These are phyloP conservation scores for Digitonthophagus gazella DNA, from an alignment of 2,888 invertebrate species.

Conservation along the genomic window DNA sequence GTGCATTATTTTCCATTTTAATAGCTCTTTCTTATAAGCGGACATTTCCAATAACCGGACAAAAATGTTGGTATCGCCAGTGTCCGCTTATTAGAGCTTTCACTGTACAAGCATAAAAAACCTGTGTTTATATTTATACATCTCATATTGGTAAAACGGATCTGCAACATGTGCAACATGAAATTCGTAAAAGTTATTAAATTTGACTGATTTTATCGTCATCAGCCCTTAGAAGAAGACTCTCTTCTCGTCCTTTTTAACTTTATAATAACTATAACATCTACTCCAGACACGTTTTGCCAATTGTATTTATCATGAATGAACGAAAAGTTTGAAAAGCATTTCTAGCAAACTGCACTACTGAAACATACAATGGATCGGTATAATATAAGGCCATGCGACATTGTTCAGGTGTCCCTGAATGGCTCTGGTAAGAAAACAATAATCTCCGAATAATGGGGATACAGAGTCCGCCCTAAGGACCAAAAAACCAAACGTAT, in stretches of 20 bases:
- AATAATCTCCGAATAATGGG: conserved; percentile 25
- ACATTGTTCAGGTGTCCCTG: conserved; percentile 27
- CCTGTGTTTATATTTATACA: too few relatives aligned
- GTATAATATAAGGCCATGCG: conserved; percentile 7
- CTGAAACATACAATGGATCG: background rate
- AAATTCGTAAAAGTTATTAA: too few relatives aligned
- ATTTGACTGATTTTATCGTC: too few relatives aligned
- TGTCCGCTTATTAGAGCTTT: too few relatives aligned
- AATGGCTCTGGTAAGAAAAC: conserved; percentile 26
- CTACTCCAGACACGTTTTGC: background rate
- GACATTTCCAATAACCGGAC: too few relatives aligned
- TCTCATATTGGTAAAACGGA: too few relatives aligned
- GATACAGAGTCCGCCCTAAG: conserved; percentile 24
- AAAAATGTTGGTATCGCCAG: too few relatives aligned
- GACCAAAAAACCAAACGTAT: conserved; percentile 38
- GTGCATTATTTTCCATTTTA: too few relatives aligned
- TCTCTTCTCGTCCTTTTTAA: background rate
- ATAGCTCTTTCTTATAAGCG: too few relatives aligned
- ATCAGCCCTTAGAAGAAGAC: too few relatives aligned
- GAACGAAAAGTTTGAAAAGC: background rate
- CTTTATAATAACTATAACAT: background rate
- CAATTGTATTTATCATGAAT: background rate
- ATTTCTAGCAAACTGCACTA: background rate
- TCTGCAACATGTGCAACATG: too few relatives aligned
- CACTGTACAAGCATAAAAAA: too few relatives aligned